Evolutionary conservation across 2,888 invertebrate species (phyloP), one percentile per base, ranked within the genome.

Genomic region (Megastigmus dorsalis): DNA sequence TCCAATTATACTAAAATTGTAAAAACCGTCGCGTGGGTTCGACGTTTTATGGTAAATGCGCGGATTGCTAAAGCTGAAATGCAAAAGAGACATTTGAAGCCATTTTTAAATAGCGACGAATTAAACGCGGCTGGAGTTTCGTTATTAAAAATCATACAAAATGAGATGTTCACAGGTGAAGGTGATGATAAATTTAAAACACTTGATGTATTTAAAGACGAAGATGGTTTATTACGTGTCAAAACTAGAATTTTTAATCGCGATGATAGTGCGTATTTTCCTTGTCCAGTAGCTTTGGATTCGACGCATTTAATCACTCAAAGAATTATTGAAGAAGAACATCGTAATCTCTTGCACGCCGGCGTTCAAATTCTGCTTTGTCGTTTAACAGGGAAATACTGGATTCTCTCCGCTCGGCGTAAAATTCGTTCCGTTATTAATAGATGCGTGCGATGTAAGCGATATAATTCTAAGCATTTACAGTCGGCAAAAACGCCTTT

Each of bases 251-350:
- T 68, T 68, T 18, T 15, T 30, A 41, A 55, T 26, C 60, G 62
- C 18, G 30, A 62, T 33, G 66, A 66, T 36, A 45, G 45, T 45
- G 4, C 18, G 13, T 52, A 20, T 59, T 66, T 30, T 48, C 23
- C 3, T 38, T 69, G 43, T 60, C 62, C 62, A 28, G 20, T 62
- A 30, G 9, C 45, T 3, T 33, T 62, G n/a, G 28, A 45, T 30
- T 2, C n/a, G 0, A 13, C 9, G 10, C 62, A 62, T 6, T 1
- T 30, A 30, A 62, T 36, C 20, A 45, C 30, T 13, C 20, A 59
- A 23, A 3, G 23, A n/a, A 59, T 79, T 20, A 73, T 76, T 3
- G 33, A 69, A n/a, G 52, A 77, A 57, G 55, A 43, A 28, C 76
- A 77, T 36, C 48, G 63, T 13, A 72, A 62, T 20, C 30, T 71